Percentiles rank a stretch among this genome's conserved stretches.
These are phyloP conservation scores for Hypothenemus hampei DNA, from an alignment of 1,140 invertebrate genomes.

Conservation along the genomic window DNA sequence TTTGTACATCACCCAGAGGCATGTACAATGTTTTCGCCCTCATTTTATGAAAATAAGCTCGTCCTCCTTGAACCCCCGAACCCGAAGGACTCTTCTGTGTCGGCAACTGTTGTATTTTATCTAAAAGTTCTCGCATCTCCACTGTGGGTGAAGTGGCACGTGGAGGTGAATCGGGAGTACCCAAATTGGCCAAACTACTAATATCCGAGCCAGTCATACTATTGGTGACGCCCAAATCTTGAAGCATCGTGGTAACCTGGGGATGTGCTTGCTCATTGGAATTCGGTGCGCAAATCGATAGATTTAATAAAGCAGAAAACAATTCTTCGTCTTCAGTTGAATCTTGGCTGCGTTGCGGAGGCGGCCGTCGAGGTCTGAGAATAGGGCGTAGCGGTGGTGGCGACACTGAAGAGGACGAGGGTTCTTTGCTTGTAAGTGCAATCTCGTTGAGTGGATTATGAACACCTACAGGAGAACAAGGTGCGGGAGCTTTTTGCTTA, in stretches of 20 bases:
- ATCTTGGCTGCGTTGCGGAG: conserved; percentile 29
- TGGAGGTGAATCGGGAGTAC: conserved; percentile 65
- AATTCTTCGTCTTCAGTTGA: conserved; percentile 41
- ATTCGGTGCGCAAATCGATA: conserved; percentile 40
- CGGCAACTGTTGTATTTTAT: conserved; percentile 64
- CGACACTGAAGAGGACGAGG: not conserved
- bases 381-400: not conserved
- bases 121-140: conserved; percentile 60
- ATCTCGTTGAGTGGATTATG: not conserved
- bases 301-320: conserved; percentile 41
- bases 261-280: conserved; percentile 29
- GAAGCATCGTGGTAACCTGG: conserved; percentile 27
- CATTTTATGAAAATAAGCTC: conserved; percentile 40
- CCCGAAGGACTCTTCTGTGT: conserved; percentile 39
- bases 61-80: conserved; percentile 10
- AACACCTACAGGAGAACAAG: not conserved
- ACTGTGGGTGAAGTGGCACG: conserved; percentile 71
- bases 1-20: conserved; percentile 46
- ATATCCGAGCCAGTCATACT: conserved; percentile 61
- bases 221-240: conserved; percentile 44
- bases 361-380: conserved; percentile 10
- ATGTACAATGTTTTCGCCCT: conserved; percentile 56
- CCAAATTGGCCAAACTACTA: conserved; percentile 57
- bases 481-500: not conserved
- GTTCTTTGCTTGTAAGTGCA: not conserved